Evolutionary conservation across 2,888 invertebrate genomes (phyloP), one percentile per base, ranked within the genome.

Genomic region (Pollenia amentaria): DNA sequence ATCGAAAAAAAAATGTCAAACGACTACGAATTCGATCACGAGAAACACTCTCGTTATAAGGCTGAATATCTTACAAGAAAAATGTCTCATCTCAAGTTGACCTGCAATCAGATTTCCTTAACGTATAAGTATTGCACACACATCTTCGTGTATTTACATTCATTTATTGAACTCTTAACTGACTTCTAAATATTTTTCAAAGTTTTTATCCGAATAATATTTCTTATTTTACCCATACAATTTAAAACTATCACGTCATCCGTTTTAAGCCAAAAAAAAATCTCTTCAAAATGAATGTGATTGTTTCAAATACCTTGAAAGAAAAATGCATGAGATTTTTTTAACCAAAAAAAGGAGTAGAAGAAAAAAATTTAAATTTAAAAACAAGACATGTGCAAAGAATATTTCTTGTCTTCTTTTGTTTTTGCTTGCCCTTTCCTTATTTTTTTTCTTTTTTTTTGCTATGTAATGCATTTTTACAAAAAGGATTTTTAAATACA

Each of bases 231-330:
- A 29, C 11, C 14, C 12, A 78, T 46, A 14, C 40, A n/a, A 14
- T 57, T 18, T 38, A 57, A 38, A 57, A 4, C 46, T 42, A 40
- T 38, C 67, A 57, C 57, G 44, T 67, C 77, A 16, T 14, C 55
- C 42, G 3, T 21, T 55, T 65, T 8, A 80, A 38, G 55, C 7
- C 14, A n/a, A 16, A 55, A 42, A 60, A 73, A 75, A 82, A 53
- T 75, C 67, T 53, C 12, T 67, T 76, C 10, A 67, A 69, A 69
- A 60, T 69, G 75, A 82, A 69, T 67, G 48, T 57, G 67, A 82
- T 82, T 82, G 64, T 57, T 67, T 67, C 67, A 81, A 81, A 60
- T 62, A 53, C 75, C 82, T 69, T 53, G 42, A 38, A 70, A 12
- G 38, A 69, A 64, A 65, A 21, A 55, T 55, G 40, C 53, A 42